Conservation (phyloP, 2,113 vertebrate genomes). For the Heterocephalus glaber region DNA sequence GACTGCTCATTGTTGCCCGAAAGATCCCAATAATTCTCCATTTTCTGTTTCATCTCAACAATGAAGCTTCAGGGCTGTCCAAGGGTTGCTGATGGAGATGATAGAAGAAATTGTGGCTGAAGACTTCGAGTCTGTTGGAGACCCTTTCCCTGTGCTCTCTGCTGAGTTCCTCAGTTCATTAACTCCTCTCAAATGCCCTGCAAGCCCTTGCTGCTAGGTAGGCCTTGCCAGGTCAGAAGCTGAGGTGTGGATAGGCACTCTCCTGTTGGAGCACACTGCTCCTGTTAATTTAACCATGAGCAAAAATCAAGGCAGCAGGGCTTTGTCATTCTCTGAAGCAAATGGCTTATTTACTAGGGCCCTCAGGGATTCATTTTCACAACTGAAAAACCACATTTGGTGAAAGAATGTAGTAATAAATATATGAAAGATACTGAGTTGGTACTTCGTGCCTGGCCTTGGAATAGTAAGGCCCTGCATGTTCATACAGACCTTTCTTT, state of each 20-base stretch:
- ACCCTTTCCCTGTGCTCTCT: neutral
- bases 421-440: neutral
- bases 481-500: neutral
- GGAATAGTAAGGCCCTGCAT: neutral
- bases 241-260: accelerated
- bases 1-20: neutral
- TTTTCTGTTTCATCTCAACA: slow-evolving; percentile 43
- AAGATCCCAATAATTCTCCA: neutral
- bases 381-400: neutral
- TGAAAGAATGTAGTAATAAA: neutral
- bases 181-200: neutral
- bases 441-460: neutral
- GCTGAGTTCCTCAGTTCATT: neutral
- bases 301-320: neutral
- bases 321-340: neutral
- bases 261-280: neutral
- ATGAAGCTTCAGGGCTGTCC: neutral
- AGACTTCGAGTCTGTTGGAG: neutral
- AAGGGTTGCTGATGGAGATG: neutral
- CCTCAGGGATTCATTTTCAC: neutral
- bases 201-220: neutral
- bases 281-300: neutral
- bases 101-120: neutral
- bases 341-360: neutral
- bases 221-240: neutral